Percentiles rank a stretch among this genome's conserved stretches.
Conservation (phyloP, 2,113 vertebrate species). For the Setophaga coronata region DNA sequence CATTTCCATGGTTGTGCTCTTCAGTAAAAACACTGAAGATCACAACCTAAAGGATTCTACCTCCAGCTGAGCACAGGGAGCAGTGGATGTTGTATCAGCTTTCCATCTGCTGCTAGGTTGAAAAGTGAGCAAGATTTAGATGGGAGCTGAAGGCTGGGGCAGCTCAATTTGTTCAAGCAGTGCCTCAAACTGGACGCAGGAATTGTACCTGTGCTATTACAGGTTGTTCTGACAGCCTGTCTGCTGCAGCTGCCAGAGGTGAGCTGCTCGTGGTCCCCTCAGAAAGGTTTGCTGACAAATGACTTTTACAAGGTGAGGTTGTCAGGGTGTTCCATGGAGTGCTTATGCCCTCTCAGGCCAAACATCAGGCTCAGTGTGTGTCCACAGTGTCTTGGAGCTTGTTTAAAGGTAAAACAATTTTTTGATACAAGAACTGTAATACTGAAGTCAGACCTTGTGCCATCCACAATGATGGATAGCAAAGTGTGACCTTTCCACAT, state of each 20-base stretch:
- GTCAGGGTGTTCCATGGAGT: neutral
- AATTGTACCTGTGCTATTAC: neutral
- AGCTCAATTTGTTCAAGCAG: neutral
- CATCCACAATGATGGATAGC: neutral
- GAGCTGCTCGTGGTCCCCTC: neutral
- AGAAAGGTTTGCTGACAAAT: neutral
- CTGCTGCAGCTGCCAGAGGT: neutral
- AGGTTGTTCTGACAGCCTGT: neutral
- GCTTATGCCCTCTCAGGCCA: neutral
- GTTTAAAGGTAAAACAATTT: neutral
- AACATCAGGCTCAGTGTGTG: neutral
- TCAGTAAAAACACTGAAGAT: too few relatives aligned
- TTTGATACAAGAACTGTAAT: neutral
- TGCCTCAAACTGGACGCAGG: neutral
- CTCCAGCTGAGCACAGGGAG: too few relatives aligned
- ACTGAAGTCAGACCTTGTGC: neutral
- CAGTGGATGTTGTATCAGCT: neutral
- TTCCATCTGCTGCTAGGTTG: neutral
- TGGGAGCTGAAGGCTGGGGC: neutral
- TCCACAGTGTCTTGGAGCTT: rapidly evolving
- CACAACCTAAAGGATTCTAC: too few relatives aligned
- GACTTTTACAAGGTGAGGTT: rapidly evolving
- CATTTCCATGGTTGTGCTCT: too few relatives aligned
- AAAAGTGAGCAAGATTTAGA: neutral
- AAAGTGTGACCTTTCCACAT: neutral